Percentiles rank a stretch among this genome's conserved stretches.
These are phyloP conservation scores for Volucella inanis DNA, from an alignment of 2,888 invertebrate genomes.

Conservation along the genomic window DNA sequence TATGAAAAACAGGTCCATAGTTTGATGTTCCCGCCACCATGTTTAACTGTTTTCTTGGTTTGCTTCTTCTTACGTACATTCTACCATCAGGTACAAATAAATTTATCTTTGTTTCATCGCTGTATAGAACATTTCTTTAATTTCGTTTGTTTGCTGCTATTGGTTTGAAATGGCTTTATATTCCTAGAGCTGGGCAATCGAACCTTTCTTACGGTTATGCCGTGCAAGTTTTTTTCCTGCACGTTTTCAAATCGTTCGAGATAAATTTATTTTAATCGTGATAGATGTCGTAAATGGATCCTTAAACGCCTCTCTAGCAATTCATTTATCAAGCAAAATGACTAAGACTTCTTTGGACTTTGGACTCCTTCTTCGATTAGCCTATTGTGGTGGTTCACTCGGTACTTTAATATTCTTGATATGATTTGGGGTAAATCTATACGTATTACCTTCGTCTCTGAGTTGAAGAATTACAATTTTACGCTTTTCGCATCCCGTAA, in stretches of 20 bases:
- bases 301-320: too few relatives aligned
- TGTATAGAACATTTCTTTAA: slow-evolving; percentile 19
- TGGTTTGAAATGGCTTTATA: neutral
- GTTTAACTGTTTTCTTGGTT: neutral
- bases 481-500: neutral
- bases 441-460: neutral
- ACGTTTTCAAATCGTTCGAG: neutral
- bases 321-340: neutral
- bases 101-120: slow-evolving; percentile 30
- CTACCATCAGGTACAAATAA: slow-evolving; percentile 18
- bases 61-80: slow-evolving; percentile 3
- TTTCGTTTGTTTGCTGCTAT: neutral
- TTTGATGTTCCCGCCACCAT: too few relatives aligned
- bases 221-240: slow-evolving; percentile 8
- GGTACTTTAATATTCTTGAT: neutral
- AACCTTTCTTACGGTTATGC: neutral
- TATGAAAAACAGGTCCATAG: too few relatives aligned
- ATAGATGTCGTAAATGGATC: slow-evolving; percentile 25
- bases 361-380: too few relatives aligned
- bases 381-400: neutral
- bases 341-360: too few relatives aligned
- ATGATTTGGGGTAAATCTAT: neutral
- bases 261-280: slow-evolving; percentile 11
- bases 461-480: slow-evolving; percentile 25
- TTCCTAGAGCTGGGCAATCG: slow-evolving; percentile 21